Evolutionary conservation across 2,888 invertebrate species (phyloP), one percentile per base, ranked within the genome.

Genomic region (Anagyrus pseudococci): DNA sequence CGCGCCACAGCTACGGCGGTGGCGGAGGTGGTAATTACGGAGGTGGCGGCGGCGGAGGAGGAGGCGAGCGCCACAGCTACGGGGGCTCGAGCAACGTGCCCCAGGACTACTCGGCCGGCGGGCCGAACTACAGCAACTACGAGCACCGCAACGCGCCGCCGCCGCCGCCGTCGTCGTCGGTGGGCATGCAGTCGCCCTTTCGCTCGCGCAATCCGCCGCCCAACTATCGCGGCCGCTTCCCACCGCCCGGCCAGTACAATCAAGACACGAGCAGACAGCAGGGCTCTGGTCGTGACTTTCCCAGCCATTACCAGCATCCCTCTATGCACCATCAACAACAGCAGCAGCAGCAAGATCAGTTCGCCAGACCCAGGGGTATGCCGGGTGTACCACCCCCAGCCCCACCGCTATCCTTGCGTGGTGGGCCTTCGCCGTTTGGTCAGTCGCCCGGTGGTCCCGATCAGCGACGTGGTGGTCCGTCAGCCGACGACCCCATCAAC

Each of bases 21-120:
- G 73, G 84, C 82, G 82, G 84, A 75, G 83, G 83, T 62, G 80
- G 83, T 23, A 81, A 81, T 67, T 81, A 81, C 48, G 77, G 81
- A 57, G 72, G 81, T 2, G 78, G 80, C 4, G 70, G 73, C 2
- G 73, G 71, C 41, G 71, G 73, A 8, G 56, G 65, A 19, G 68
- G 74, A 4, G 68, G 73, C 33, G 73, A 74, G 33, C 72, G 70
- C 54, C 71, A 70, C 54, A 70, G 71, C 26, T 71, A 62, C 48
- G 84, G 84, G 54, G 81, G 82, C 2, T 57, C 69, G 1, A 72
- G 75, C n/a, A 71, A 73, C 29, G 56, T 67, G 20, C 71, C 70
- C 19, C 70, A 69, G 2, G 70, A 71, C 29, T 58, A 62, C 23
- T 69, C 75, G 4, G 69, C 71, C 62, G 74, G 74, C 41, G 76